Evolutionary conservation across 2,888 invertebrate species (phyloP), one percentile per base, ranked within the genome.

Genomic region (Caenorhabditis zanzibari): DNA sequence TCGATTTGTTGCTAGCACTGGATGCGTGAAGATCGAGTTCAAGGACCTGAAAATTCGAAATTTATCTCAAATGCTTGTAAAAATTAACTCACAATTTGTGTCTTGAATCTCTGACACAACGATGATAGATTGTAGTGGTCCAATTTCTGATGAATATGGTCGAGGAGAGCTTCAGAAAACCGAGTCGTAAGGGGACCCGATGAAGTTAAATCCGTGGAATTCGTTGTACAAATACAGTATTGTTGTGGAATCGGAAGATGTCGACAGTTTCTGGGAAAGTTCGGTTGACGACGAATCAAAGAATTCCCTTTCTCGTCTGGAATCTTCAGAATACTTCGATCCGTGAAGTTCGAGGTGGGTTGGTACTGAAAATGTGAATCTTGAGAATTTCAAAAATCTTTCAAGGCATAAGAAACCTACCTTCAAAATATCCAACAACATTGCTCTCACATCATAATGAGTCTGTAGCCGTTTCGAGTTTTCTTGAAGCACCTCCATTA

Each of bases 381-480:
- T n/a, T n/a, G n/a, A n/a, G n/a, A n/a, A n/a, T n/a, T n/a, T n/a
- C n/a, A n/a, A n/a, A n/a, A n/a, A n/a, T n/a, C n/a, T n/a, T n/a
- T n/a, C n/a, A n/a, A n/a, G n/a, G n/a, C 22, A 16, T 16, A 16
- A 0, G 14, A 9, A 16, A 16, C 35, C 12, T 7, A 87, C 87
- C 35, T 84, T 82, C n/a, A 83, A 58, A 72, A 87, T 85, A 63
- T 87, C 87, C 35, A 81, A 41, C n/a, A 86, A 41, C 0, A 86
- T 86, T 1, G 87, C 85, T 49, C 80, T 74, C 7, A 79, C 66
- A 41, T 87, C 87, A 71, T 69, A 87, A 61, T 86, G 86, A 14
- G 85, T 86, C 56, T 83, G 81, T n/a, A 86, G 47, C 19, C 83
- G 19, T 26, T 58, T 28, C 7, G 85, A 22, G 49, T 87, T 87